Evolutionary conservation across 2,797 vertebrate species (phyloP).

Genomic region (Sorex maritimensis): DNA sequence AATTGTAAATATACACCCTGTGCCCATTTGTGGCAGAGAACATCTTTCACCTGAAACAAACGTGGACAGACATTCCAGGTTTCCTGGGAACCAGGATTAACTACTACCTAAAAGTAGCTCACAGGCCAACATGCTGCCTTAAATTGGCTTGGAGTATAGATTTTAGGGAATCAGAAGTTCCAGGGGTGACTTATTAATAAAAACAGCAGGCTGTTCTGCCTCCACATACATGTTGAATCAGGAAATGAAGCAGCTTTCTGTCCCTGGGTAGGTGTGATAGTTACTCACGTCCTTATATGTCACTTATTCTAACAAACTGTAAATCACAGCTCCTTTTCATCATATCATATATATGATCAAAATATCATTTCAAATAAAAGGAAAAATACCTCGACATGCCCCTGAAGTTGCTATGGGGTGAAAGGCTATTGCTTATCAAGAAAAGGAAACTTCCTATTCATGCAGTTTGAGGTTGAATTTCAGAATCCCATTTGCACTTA

Average conservation of each 20-base stretch:
- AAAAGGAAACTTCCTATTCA: conserved; percentile 8
- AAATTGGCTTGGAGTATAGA: not conserved
- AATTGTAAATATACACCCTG: not conserved
- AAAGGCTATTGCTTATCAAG: conserved; percentile 57
- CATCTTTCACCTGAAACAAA: not conserved
- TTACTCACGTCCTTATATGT: not conserved
- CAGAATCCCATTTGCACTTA: conserved; percentile 72
- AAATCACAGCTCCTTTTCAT: conserved; percentile 65
- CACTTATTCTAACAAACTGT: not conserved
- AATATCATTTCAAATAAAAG: conserved; percentile 46
- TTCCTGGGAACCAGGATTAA: not conserved
- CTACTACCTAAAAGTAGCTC: not conserved
- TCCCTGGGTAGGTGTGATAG: not conserved
- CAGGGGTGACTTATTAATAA: conserved; percentile 32
- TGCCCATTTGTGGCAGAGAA: not conserved
- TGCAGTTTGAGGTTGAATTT: conserved; percentile 59
- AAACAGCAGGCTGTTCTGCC: not conserved
- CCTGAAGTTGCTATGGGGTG: not conserved
- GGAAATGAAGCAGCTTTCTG: conserved; percentile 20
- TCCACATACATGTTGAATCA: not conserved
- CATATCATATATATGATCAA: conserved; percentile 54
- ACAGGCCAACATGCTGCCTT: not conserved
- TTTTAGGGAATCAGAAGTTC: not conserved
- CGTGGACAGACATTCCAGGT: not conserved
- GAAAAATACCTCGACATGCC: not conserved